A percentile compares a stretch with the other conserved stretches of the same genome.
Evolutionary conservation across 2,113 vertebrate species (phyloP).

Genomic region (Pardalotus punctatus): DNA sequence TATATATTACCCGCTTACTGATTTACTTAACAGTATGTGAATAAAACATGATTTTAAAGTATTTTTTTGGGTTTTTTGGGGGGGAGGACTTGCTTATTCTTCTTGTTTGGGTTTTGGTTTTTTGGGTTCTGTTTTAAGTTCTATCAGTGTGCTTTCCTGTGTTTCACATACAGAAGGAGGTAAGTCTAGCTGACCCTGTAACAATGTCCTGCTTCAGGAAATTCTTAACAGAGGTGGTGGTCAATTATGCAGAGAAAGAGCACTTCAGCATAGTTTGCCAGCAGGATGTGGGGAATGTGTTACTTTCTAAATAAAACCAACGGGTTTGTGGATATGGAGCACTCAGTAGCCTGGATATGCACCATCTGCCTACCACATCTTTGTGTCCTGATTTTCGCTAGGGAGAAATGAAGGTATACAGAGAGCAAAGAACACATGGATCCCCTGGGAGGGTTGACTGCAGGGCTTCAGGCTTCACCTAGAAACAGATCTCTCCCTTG

Average conservation of each 20-base stretch:
- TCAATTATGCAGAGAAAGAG: neutral
- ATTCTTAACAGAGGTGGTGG: neutral
- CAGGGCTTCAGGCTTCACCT: neutral
- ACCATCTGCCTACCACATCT: neutral
- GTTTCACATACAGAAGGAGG: neutral
- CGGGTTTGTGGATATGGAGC: neutral
- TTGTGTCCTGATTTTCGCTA: neutral
- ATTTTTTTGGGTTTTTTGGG: accelerated
- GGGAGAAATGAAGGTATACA: neutral
- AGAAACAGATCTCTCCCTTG: neutral
- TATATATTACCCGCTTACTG: accelerated
- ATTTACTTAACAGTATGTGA: neutral
- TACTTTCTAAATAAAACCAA: neutral
- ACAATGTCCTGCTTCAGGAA: neutral
- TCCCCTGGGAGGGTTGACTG: neutral
- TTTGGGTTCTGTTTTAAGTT: neutral
- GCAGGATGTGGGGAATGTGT: neutral
- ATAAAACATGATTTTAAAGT: neutral
- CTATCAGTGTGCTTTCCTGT: neutral
- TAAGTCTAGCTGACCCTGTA: neutral
- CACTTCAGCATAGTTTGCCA: neutral
- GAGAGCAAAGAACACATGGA: neutral
- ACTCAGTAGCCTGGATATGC: neutral
- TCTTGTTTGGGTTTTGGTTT: neutral
- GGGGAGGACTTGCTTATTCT: accelerated